Percentiles rank a stretch among this genome's conserved stretches.
These are phyloP conservation scores for Hoplostethus mediterraneus DNA, from an alignment of 2,797 vertebrate species.

Conservation along the genomic window DNA sequence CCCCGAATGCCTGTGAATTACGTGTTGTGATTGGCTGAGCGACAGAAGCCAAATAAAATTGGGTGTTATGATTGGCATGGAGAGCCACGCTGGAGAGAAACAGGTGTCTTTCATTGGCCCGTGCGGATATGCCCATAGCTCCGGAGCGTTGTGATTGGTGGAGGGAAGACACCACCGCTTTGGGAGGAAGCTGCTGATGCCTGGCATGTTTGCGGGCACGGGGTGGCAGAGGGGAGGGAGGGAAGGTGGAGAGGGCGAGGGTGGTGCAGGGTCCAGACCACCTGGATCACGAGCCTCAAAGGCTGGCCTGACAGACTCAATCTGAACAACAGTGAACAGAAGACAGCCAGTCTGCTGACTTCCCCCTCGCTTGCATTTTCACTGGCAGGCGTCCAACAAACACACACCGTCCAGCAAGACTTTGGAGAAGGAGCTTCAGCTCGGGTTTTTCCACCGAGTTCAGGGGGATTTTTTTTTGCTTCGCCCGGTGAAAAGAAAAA, in stretches of 20 bases:
- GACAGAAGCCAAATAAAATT: constrained; percentile 74
- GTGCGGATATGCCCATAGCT: constrained; percentile 70
- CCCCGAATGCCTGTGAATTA: constrained; percentile 66
- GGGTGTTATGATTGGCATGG: constrained; percentile 82
- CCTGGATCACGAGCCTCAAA: constrained; percentile 79
- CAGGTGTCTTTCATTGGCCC: constrained; percentile 82
- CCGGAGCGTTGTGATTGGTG: constrained; percentile 67
- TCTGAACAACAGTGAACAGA: constrained; percentile 77
- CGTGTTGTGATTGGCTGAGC: constrained; percentile 76
- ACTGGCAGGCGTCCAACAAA: constrained; percentile 81
- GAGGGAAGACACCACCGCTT: constrained; percentile 49
- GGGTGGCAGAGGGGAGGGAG: constrained; percentile 22
- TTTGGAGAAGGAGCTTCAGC: constrained; percentile 73
- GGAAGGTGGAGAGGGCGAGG: not conserved
- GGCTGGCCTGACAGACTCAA: constrained; percentile 75
- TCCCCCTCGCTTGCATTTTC: constrained; percentile 75
- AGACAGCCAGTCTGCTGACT: constrained; percentile 82
- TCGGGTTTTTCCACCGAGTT: constrained; percentile 81
- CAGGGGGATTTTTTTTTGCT: constrained; percentile 57
- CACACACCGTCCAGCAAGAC: constrained; percentile 69
- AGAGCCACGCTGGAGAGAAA: constrained; percentile 60
- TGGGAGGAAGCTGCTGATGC: constrained; percentile 62
- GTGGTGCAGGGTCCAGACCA: constrained; percentile 66
- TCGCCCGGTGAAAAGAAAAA: constrained; percentile 52
- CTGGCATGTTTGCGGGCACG: constrained; percentile 66